These are phyloP conservation scores for Sebastes minor DNA, from an alignment of 2,797 vertebrate genomes.

Conservation along the genomic window DNA sequence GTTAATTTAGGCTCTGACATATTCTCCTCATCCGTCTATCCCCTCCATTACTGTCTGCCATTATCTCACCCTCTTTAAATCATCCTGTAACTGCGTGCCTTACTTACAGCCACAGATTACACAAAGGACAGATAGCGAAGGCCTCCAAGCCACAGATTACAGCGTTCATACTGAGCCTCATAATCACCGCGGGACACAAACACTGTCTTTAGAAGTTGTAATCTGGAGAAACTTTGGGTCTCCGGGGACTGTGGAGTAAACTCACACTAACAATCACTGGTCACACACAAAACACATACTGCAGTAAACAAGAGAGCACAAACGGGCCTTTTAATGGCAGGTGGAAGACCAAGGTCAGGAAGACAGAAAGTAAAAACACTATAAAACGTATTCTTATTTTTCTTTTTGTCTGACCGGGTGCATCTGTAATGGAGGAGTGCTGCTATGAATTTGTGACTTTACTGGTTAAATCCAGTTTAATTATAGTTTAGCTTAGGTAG, in stretches of 20 bases:
- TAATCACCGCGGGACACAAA: constrained; percentile 46
- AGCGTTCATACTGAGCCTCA: constrained; percentile 37
- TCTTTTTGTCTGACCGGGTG: neutral
- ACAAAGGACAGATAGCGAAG: constrained; percentile 30
- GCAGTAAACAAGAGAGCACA: constrained; percentile 16
- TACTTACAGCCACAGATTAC: constrained; percentile 36
- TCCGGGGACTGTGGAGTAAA: neutral
- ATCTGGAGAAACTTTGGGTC: constrained; percentile 41
- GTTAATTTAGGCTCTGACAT: constrained; percentile 29
- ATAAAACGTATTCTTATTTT: neutral
- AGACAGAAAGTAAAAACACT: constrained; percentile 1
- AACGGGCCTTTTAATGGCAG: constrained; percentile 10
- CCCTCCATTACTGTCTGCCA: constrained; percentile 17
- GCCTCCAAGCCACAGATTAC: constrained; percentile 60
- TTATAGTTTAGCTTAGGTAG: neutral
- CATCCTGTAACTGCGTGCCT: constrained; percentile 33
- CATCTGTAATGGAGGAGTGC: neutral
- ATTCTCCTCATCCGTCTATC: constrained; percentile 7
- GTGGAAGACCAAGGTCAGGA: neutral
- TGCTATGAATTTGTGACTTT: neutral
- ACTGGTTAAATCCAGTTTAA: neutral
- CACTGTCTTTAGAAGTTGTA: constrained; percentile 35
- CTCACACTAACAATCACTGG: constrained; percentile 51
- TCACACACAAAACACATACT: constrained; percentile 40
- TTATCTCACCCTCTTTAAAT: constrained; percentile 57